Evolutionary conservation across 2,797 vertebrate species (phyloP).

Genomic region (Pteropus rufus): DNA sequence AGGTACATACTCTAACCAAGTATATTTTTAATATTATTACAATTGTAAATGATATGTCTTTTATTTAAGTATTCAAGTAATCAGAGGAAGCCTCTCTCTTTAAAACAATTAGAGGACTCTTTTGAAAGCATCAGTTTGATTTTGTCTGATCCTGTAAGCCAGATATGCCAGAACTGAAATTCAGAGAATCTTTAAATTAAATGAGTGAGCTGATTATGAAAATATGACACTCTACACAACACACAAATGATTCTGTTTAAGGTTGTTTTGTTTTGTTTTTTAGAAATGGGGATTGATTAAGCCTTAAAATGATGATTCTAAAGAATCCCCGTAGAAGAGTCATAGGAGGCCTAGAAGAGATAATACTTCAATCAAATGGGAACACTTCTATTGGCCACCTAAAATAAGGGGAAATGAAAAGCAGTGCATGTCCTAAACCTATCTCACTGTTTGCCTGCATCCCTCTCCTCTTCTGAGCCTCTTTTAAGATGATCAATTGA

Average conservation of each 20-base stretch:
- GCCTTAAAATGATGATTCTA: neutral
- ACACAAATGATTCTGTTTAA: neutral
- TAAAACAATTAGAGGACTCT: neutral
- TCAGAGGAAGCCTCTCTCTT: neutral
- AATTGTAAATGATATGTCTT: neutral
- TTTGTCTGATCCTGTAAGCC: neutral
- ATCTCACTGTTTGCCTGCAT: neutral
- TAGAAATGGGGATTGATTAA: neutral
- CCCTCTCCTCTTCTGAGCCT: neutral
- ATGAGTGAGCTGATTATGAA: neutral
- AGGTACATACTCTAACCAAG: neutral
- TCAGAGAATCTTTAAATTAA: slow-evolving; percentile 13
- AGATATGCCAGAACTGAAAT: neutral
- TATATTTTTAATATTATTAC: neutral
- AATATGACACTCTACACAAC: neutral
- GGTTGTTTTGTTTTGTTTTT: neutral
- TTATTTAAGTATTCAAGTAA: neutral
- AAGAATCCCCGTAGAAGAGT: neutral
- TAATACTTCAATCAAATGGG: neutral
- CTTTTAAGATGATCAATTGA: neutral
- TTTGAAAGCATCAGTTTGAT: neutral
- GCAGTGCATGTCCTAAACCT: neutral
- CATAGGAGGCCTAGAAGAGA: neutral
- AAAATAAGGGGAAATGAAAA: neutral
- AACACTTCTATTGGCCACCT: neutral